Evolutionary conservation across 2,888 invertebrate species (phyloP), one percentile per base, ranked within the genome.

Genomic region (Thymelicus acteon): DNA sequence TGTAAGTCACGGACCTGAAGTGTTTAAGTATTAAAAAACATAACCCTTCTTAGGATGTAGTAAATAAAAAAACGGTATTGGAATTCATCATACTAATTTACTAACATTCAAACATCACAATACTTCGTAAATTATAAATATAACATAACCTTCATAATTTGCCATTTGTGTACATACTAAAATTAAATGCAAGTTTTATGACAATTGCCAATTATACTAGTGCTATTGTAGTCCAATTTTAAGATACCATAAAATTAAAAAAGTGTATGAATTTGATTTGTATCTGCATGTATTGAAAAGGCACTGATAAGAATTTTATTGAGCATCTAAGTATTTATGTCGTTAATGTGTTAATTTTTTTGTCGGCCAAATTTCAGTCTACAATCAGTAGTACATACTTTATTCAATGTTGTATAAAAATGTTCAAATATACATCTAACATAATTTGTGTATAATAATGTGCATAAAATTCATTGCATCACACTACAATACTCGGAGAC

Each of bases 101-200:
- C 74, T 75, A 76, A 73, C 72, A 74, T 76, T 77, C 75, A 80
- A 82, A 75, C 81, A 77, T 76, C 76, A 75, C 77, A 76, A 77
- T 79, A 73, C 76, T 78, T 78, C 74, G 71, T 74, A 71, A 76
- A 75, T 73, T 78, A 80, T 82, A 84, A 80, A 81, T 78, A 79
- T 81, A 86, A 87, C 82, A 81, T 80, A 86, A 84, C 78, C 78
- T 78, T 67, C 75, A 79, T 77, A 76, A 77, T 79, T 74, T 75
- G 74, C 75, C 72, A 73, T 77, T 76, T 74, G 75, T 70, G 79
- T 76, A 78, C 78, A 80, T 83, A 79, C 75, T 75, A 76, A 80
- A 79, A 82, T 75, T 81, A 87, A 87, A 87, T 86, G 88, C 88
- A 84, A 82, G 75, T 88, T 86, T 89, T 85, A 90, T 90, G 90